Evolutionary conservation across 2,888 invertebrate species (phyloP).

Genomic region (Bembecia ichneumoniformis): DNA sequence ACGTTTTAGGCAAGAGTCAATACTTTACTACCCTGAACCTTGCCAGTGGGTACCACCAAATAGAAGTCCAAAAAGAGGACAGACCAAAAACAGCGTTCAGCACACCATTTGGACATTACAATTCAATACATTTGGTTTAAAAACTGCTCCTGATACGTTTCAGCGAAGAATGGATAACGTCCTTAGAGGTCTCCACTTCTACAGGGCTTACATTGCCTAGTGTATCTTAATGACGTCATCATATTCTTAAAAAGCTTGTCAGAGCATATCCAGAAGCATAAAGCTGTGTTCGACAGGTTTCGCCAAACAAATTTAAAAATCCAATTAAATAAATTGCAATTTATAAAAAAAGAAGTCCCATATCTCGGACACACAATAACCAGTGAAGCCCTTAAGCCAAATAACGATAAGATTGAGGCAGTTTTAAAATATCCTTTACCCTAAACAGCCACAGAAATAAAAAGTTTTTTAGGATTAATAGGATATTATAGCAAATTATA

Average conservation of each 20-base stretch:
- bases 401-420: slow-evolving; percentile 6
- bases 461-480: slow-evolving; percentile 22
- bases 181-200: slow-evolving; percentile 16
- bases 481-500: slow-evolving; percentile 32
- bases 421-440: slow-evolving; percentile 10
- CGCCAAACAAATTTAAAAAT: slow-evolving; percentile 20
- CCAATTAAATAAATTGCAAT: slow-evolving; percentile 20
- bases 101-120: too few relatives aligned
- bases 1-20: slow-evolving; percentile 8
- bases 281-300: too few relatives aligned
- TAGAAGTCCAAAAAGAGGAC: too few relatives aligned
- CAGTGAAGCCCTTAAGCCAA: slow-evolving; percentile 7
- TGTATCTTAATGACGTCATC: too few relatives aligned
- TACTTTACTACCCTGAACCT: slow-evolving; percentile 18
- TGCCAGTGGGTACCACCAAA: slow-evolving; percentile 20
- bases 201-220: too few relatives aligned
- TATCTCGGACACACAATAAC: slow-evolving; percentile 15
- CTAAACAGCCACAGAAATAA: slow-evolving; percentile 7
- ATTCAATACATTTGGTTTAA: slow-evolving; percentile 20
- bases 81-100: slow-evolving; percentile 24
- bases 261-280: too few relatives aligned
- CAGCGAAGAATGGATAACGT: slow-evolving; percentile 23
- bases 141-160: slow-evolving; percentile 20
- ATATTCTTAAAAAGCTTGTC: too few relatives aligned
- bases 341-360: slow-evolving; percentile 14